These are phyloP conservation scores for Odontocerum albicorne DNA, from an alignment of 2,888 invertebrate species.

Conservation along the genomic window DNA sequence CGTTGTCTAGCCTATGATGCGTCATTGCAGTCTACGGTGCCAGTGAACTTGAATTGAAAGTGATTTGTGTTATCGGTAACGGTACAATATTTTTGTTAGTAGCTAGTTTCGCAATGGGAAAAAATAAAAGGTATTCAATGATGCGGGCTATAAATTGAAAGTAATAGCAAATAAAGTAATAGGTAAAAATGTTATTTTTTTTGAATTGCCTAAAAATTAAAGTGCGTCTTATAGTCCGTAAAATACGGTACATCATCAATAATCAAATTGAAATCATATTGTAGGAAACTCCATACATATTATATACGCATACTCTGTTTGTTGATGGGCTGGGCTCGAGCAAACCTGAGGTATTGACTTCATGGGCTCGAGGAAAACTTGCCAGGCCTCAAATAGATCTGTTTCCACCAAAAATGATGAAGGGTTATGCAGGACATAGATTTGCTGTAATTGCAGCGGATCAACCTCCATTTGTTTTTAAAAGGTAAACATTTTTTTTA, in stretches of 20 bases:
- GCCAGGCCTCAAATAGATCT: conserved; percentile 64
- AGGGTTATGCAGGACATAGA: conserved; percentile 74
- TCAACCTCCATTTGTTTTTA: conserved; percentile 74
- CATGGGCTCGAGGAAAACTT: conserved; percentile 67
- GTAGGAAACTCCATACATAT: conserved; percentile 70
- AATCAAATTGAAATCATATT: conserved; percentile 14
- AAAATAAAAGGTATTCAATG: too few relatives aligned
- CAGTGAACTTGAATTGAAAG: too few relatives aligned
- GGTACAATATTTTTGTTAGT: too few relatives aligned
- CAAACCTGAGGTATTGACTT: conserved; percentile 65
- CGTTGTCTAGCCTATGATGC: too few relatives aligned
- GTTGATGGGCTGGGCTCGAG: conserved; percentile 75
- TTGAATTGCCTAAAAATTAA: background rate
- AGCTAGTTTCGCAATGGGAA: too few relatives aligned
- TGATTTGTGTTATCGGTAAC: too few relatives aligned
- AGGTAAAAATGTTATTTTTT: background rate
- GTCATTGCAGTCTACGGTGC: too few relatives aligned
- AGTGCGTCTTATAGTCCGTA: too few relatives aligned
- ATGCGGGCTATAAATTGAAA: too few relatives aligned
- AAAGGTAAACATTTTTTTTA: conserved; percentile 48
- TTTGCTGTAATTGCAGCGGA: conserved; percentile 69
- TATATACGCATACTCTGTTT: conserved; percentile 75
- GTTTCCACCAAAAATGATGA: conserved; percentile 68
- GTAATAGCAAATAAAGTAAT: too few relatives aligned
- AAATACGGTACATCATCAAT: too few relatives aligned